Base-by-base conservation (phyloP, 2,113 vertebrate species). In the Dasyprocta punctata region DNA sequence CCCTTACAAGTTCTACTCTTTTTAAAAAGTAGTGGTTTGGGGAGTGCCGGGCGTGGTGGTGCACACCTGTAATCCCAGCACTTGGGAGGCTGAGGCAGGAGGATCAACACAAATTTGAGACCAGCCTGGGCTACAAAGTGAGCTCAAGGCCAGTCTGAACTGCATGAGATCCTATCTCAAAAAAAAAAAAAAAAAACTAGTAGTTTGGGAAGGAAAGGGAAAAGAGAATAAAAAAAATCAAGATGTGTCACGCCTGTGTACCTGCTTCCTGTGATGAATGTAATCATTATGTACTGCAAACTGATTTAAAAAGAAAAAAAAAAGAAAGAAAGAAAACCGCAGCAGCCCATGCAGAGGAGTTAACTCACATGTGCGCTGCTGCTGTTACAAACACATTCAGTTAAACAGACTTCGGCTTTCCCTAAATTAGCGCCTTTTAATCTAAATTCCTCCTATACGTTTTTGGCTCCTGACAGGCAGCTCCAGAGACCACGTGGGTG, bases 361-460 rank as follows among this genome's bases (percentile, higher is more conserved):
- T 38, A 82, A 47, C 26, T 63, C 26, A 26, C 5, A 28, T 36
- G 2, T 1, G 17, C 4, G 10, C 36, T 10, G 24, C 1, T 19
- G 14, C 38, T 0, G 19, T 19, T 5, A 14, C 7, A 17, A 5
- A 69, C 0, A 3, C 47, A 26, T 24, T 0, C 22, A 10, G 2
- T 30, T 10, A 47, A 47, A 93, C 92, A 54, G 0, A 1, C 58
- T 24, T 33, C 81, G 17, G 26, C 28, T 10, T 52, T 33, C 4
- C 85, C 75, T 16, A 41, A 49, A 36, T 5, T 16, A 9, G 71
- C 13, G 36, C 81, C 13, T 77, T 56, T 52, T 56, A 6, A 4
- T n/a, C 26, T 3, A 1, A 28, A 26, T 22, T 28, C 83, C 38
- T 87, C 71, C 28, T 49, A 10, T 4, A 12, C 5, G 12, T 10